Evolutionary conservation across 2,797 vertebrate genomes (phyloP).

Genomic region (Periophthalmus magnuspinnatus): DNA sequence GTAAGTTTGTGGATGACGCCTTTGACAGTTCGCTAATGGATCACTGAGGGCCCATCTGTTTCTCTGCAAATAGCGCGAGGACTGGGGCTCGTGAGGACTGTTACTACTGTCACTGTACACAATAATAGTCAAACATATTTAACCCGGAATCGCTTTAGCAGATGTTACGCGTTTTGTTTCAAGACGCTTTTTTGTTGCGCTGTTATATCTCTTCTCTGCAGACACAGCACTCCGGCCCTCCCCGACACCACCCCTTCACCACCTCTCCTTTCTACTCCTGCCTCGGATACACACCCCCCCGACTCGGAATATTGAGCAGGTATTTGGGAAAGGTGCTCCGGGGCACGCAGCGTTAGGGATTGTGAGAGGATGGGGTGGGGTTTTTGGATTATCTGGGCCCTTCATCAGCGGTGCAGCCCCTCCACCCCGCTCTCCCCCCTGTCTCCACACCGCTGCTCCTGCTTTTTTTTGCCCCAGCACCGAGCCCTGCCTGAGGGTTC

Average conservation of each 20-base stretch:
- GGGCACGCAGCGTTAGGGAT: slow-evolving; percentile 76
- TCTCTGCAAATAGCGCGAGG: slow-evolving; percentile 84
- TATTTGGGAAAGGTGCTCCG: slow-evolving; percentile 85
- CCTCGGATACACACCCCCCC: slow-evolving; percentile 59
- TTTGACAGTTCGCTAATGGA: slow-evolving; percentile 88
- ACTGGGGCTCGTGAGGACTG: slow-evolving; percentile 80
- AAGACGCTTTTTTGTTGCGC: slow-evolving; percentile 73
- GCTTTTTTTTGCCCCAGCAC: slow-evolving; percentile 66
- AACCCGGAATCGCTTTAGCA: slow-evolving; percentile 87
- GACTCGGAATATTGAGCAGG: slow-evolving; percentile 86
- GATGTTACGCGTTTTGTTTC: slow-evolving; percentile 87
- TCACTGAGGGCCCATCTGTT: slow-evolving; percentile 87
- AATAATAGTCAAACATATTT: slow-evolving; percentile 91
- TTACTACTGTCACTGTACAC: slow-evolving; percentile 91
- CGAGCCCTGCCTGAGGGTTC: slow-evolving; percentile 75
- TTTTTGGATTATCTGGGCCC: slow-evolving; percentile 82
- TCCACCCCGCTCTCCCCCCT: slow-evolving; percentile 53
- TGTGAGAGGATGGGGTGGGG: slow-evolving; percentile 67
- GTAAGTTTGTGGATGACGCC: slow-evolving; percentile 80
- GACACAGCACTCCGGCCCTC: slow-evolving; percentile 71
- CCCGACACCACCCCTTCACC: slow-evolving; percentile 26
- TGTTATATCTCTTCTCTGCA: slow-evolving; percentile 83
- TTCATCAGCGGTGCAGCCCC: slow-evolving; percentile 76
- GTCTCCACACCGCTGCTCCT: slow-evolving; percentile 43
- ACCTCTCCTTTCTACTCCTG: slow-evolving; percentile 20